phyloP scores from a whole-genome alignment of 2,113 vertebrate species.

The Myrmecobius fasciatus region DNA sequence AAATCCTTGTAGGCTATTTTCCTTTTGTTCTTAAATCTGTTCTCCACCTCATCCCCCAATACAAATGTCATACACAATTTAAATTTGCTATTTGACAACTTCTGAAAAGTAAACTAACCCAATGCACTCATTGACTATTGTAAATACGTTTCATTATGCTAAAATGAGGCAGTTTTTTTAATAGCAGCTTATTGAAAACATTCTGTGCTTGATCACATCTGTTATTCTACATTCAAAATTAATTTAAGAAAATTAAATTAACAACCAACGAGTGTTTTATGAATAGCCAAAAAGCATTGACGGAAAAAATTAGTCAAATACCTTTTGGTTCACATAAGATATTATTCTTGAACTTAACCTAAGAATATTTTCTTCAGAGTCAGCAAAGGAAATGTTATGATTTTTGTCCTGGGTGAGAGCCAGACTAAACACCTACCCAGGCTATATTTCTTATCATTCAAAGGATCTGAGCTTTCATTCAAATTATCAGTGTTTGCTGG shows the following conservation, averaged over 20 bases:
- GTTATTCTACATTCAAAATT: conserved; percentile 70
- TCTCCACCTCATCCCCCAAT: background rate
- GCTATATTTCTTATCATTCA: conserved; percentile 23
- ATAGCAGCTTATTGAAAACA: conserved; percentile 55
- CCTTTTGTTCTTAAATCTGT: background rate
- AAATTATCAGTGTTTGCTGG: background rate
- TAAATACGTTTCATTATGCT: conserved; percentile 63
- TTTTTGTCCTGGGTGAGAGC: background rate
- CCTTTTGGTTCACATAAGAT: conserved; percentile 39
- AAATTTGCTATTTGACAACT: conserved; percentile 48
- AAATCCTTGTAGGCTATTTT: background rate
- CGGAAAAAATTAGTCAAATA: conserved; percentile 50
- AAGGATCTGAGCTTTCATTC: background rate
- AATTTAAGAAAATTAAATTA: conserved; percentile 74
- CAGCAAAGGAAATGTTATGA: conserved; percentile 37
- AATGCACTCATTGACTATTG: conserved; percentile 41
- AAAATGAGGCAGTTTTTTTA: conserved; percentile 68
- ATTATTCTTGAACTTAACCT: conserved; percentile 40
- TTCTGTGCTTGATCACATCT: conserved; percentile 66
- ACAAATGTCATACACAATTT: background rate
- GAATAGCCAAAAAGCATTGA: conserved; percentile 36
- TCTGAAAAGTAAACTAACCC: conserved; percentile 37
- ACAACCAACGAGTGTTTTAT: conserved; percentile 45
- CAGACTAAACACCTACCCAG: conserved; percentile 23
- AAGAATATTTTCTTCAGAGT: conserved; percentile 54